phyloP scores from a whole-genome alignment of 2,113 vertebrate species.

The Eclectus roratus region DNA sequence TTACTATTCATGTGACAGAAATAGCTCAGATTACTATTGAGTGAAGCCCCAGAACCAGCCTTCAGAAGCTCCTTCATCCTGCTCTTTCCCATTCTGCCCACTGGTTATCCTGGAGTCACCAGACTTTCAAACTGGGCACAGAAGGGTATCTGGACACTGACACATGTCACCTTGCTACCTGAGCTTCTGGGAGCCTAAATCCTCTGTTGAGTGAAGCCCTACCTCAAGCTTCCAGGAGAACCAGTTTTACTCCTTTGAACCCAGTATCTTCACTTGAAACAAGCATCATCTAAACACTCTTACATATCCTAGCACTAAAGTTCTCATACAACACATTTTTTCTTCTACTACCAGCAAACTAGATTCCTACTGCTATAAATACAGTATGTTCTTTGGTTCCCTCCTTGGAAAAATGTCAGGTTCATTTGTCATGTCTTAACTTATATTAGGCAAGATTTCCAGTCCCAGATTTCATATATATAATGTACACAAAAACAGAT shows the following conservation, averaged over 20 bases:
- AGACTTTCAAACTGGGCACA: background rate
- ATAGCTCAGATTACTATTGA: background rate
- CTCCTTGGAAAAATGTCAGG: constrained; percentile 65
- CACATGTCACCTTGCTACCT: background rate
- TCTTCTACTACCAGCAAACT: constrained; percentile 38
- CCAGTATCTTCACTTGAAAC: background rate
- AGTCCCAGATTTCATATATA: constrained; percentile 36
- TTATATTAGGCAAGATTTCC: constrained; percentile 58
- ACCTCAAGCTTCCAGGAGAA: background rate
- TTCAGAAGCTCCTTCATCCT: background rate
- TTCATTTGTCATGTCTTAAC: constrained; percentile 65
- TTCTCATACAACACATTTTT: constrained; percentile 3
- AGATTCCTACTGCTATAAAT: constrained; percentile 56
- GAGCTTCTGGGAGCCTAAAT: background rate
- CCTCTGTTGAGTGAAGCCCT: background rate
- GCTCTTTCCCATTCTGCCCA: background rate
- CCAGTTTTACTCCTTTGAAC: background rate
- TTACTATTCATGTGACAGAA: background rate
- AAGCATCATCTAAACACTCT: background rate
- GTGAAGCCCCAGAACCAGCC: background rate
- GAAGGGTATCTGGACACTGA: background rate
- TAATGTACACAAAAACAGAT: constrained; percentile 57
- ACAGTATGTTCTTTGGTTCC: constrained; percentile 48
- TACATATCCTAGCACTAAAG: background rate
- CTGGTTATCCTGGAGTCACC: background rate